Evolutionary conservation across 1,140 invertebrate species (phyloP), one percentile per base, ranked within the genome.

Genomic region (Bicyclus anynana): DNA sequence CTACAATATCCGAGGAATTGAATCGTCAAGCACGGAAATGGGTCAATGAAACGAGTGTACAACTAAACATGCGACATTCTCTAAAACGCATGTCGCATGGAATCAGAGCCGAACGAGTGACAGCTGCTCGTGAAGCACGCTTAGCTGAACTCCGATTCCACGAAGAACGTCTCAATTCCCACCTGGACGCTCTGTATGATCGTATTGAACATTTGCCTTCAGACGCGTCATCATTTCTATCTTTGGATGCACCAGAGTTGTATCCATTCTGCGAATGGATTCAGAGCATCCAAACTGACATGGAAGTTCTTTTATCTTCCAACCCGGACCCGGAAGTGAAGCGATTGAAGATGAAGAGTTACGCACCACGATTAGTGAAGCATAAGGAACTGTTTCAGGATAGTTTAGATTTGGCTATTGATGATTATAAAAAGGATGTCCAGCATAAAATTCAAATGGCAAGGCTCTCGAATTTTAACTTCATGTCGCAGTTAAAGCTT

Each of bases 261-360:
- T 80, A 84, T 69, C 77, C 81, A 4, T 57, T 84, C 7, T 51
- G 53, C 29, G 16, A 55, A 20, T 80, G 74, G 78, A 53, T 80
- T 14, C 56, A 59, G 5, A 52, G 51, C 5, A 78, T 84, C 7
- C 59, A 75, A 47, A 46, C 16, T 0, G 62, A 71, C 29, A 72
- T 84, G 40, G 61, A 79, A 26, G 46, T 58, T 5, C 26, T 77
- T 10, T n/a, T 76, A 16, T 29, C 35, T 4, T 40, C 53, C 10
- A 63, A 71, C 47, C 48, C 57, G 6, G 71, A 82, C 26, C 58
- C 56, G 21, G 84, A 80, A 66, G 29, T 60, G 1, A 82, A 74
- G 47, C 70, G 61, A 38, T 51, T 87, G 10, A 84, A 81, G 69
- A 76, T 84, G 73, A 54, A 38, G n/a, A 87, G 84, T 53, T 87